These are phyloP conservation scores for Aphidius ervi DNA, from an alignment of 1,140 invertebrate genomes.

Conservation along the genomic window DNA sequence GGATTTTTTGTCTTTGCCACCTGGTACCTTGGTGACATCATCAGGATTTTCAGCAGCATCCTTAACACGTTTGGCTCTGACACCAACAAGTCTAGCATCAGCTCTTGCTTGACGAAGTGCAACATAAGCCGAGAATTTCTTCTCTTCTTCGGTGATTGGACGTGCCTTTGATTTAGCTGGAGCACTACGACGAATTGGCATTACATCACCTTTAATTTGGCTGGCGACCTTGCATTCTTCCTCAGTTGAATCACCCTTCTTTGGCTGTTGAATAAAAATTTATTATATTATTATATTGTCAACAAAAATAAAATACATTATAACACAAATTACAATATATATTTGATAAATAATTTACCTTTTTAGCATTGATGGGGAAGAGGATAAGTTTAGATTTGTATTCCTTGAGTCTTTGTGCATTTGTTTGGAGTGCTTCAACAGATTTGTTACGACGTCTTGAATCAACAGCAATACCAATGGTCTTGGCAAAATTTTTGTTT, in stretches of 20 bases:
- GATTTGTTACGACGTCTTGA: conserved; percentile 91
- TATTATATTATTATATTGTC: background rate
- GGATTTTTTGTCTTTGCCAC: conserved; percentile 48
- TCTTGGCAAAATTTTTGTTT: conserved; percentile 77
- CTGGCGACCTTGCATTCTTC: conserved; percentile 91
- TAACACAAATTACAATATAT: no score
- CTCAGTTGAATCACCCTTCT: conserved; percentile 89
- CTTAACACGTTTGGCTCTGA: conserved; percentile 88
- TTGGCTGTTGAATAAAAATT: conserved; percentile 57
- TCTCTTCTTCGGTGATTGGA: conserved; percentile 84
- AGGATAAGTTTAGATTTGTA: conserved; percentile 94
- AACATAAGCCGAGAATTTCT: conserved; percentile 85
- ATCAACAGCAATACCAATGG: conserved; percentile 95
- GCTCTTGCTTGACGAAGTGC: conserved; percentile 85
- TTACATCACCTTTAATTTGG: conserved; percentile 76
- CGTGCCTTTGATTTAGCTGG: conserved; percentile 72
- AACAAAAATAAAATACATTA: no score
- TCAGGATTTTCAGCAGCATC: conserved; percentile 92
- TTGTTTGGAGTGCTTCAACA: conserved; percentile 88
- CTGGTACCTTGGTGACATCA: conserved; percentile 67
- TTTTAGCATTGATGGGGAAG: conserved; percentile 91
- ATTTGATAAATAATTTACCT: conserved; percentile 34
- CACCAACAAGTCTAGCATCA: conserved; percentile 84
- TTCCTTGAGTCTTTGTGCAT: conserved; percentile 94
- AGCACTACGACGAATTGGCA: conserved; percentile 75